Percentiles rank a stretch among this genome's conserved stretches.
phyloP scores from a whole-genome alignment of 2,113 vertebrate genomes.

The Colossoma macropomum region DNA sequence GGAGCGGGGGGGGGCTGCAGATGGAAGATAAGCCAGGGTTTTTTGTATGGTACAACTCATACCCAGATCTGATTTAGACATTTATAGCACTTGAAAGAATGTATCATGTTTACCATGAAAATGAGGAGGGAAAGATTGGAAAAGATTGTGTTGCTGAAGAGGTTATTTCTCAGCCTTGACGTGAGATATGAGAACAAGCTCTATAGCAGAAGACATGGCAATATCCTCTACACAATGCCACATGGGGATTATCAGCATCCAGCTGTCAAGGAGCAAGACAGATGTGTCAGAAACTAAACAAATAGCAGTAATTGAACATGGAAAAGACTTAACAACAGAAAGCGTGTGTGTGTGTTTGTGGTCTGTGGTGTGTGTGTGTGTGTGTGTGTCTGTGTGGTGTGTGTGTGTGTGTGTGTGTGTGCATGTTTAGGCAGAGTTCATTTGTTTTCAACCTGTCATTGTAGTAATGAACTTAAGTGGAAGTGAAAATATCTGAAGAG shows the following conservation, averaged over 20 bases:
- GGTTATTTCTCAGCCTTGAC: conserved; percentile 33
- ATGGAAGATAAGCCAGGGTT: too few relatives aligned
- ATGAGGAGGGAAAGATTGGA: not conserved
- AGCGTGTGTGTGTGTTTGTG: not conserved
- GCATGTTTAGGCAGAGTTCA: conserved; percentile 3
- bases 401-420: not conserved
- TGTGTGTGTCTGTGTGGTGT: not conserved
- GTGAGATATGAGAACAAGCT: not conserved
- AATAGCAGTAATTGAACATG: not conserved
- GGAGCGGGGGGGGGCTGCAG: too few relatives aligned
- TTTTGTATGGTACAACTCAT: not conserved
- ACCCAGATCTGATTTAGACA: not conserved
- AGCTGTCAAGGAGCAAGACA: conserved; percentile 15
- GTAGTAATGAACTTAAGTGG: conserved; percentile 41
- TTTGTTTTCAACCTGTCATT: conserved; percentile 30
- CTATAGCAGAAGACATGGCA: not conserved
- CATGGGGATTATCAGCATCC: conserved; percentile 36
- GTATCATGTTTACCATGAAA: conserved; percentile 3
- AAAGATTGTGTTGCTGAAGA: conserved; percentile 1
- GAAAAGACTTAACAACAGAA: not conserved
- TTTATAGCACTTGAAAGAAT: conserved; percentile 19
- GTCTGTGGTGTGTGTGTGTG: not conserved
- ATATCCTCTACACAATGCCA: conserved; percentile 2
- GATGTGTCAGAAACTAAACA: conserved; percentile 27
- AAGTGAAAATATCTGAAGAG: conserved; percentile 32